A percentile compares a stretch with the other conserved stretches of the same genome.
Conservation (phyloP, 2,797 vertebrate genomes). For the Neoniphon sammara region DNA sequence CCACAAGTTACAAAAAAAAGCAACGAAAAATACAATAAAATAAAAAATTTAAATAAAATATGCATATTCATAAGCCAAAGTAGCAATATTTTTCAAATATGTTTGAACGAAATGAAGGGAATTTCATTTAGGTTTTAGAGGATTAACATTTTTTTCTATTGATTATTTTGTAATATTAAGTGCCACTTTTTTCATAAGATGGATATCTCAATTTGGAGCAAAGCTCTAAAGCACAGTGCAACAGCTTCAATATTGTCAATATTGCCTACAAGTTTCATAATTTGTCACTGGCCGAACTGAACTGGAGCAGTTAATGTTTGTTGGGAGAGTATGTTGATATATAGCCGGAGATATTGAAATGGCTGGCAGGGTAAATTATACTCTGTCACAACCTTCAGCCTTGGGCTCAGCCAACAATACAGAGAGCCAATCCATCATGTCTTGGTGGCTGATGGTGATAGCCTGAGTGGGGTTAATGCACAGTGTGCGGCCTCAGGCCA, state of each 20-base stretch:
- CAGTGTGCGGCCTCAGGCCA: neutral
- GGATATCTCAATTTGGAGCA: constrained; percentile 4
- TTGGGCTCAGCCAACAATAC: constrained; percentile 38
- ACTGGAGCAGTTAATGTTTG: constrained; percentile 10
- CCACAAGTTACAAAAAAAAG: no score
- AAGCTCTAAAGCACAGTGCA: neutral
- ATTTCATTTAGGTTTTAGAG: no score
- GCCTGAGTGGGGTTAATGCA: constrained; percentile 36
- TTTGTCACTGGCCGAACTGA: neutral
- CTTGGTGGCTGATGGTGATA: neutral
- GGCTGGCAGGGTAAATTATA: constrained; percentile 28
- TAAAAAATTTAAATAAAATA: no score
- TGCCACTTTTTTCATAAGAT: neutral
- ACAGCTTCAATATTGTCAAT: neutral
- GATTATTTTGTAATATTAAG: neutral
- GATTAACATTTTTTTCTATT: neutral
- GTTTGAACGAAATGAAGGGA: no score
- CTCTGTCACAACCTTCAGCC: constrained; percentile 37
- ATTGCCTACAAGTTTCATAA: neutral
- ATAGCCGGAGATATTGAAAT: constrained; percentile 14
- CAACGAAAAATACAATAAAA: no score
- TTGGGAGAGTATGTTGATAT: constrained; percentile 12
- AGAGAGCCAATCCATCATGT: constrained; percentile 40
- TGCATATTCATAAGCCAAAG: no score
- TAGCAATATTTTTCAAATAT: no score